phyloP scores from a whole-genome alignment of 2,888 invertebrate genomes.

The Agonopterix alstromeriana region DNA sequence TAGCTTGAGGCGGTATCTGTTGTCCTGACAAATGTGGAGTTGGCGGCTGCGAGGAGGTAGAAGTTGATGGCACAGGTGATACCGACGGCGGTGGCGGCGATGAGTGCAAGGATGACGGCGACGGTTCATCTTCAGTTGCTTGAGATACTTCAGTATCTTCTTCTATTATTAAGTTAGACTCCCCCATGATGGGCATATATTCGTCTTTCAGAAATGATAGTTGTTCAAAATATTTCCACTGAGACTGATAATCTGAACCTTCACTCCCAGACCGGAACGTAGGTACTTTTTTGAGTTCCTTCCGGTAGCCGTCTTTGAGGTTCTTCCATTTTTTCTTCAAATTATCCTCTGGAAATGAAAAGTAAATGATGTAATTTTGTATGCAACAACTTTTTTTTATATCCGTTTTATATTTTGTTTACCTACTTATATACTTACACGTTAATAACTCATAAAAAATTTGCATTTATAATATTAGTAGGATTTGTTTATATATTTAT shows the following conservation, averaged over 20 bases:
- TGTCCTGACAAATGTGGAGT: conserved; percentile 4
- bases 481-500: neutral
- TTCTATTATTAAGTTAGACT: neutral
- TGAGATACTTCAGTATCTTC: conserved; percentile 1
- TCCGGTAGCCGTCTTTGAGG: conserved; percentile 7
- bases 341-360: conserved; percentile 4
- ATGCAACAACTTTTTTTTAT: neutral
- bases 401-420: neutral
- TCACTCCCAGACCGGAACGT: conserved; percentile 3
- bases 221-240: neutral
- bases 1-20: neutral
- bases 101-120: conserved; percentile 1
- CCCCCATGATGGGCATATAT: conserved; percentile 4
- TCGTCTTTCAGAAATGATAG: conserved; percentile 7
- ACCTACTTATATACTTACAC: neutral
- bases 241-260: conserved; percentile 3
- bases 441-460: neutral
- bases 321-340: conserved; percentile 10
- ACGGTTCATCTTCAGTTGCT: neutral
- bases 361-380: no score
- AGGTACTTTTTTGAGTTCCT: conserved; percentile 6
- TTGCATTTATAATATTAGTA: neutral
- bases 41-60: conserved; percentile 1
- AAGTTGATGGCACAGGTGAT: conserved; percentile 3
- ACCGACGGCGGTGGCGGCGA: conserved; percentile 2